Base-by-base conservation (phyloP, 1,140 invertebrate species). In the Reticulitermes speratus region DNA sequence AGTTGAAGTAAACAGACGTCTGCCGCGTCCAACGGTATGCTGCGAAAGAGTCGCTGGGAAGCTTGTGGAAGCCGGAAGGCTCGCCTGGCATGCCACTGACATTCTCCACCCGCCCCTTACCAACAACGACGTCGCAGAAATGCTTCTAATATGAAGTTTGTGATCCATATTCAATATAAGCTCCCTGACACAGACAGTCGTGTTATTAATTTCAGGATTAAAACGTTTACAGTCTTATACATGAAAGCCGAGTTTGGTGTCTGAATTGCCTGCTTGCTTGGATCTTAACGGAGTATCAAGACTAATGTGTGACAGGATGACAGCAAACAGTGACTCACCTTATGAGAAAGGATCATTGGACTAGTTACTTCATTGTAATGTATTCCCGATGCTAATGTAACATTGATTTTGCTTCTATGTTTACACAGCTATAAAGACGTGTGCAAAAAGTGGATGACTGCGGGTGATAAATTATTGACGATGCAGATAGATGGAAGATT, bases 121-220 rank as follows among this genome's bases (percentile, higher is more conserved):
- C 65, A 75, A 75, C 65, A 30, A 30, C 65, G 65, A 75, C 65
- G 25, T 75, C 65, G 1, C n/a, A 75, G 55, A 8, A 25, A 3
- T 65, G 59, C 59, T 6, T 14, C n/a, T 75, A 75, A 75, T 16
- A 75, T 75, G 65, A n/a, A 75, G 65, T 16, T 75, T 30, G n/a
- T 75, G n/a, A 9, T 30, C 65, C n/a, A 75, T 75, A 75, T 75
- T 75, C 65, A 75, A 75, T 75, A 75, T 75, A 30, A 75, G 25
- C 25, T n/a, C 65, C n/a, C 65, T 30, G 65, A 9, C 8, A 38
- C 38, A 75, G 65, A 30, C n/a, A 75, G 65, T 30, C n/a, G n/a
- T 30, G 65, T 75, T 75, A 75, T 75, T 75, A 75, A 75, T 75
- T 75, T 75, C 65, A 75, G 65, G 25, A 30, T n/a, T 30, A 75